Evolutionary conservation across 2,113 vertebrate species (phyloP).

Genomic region (Carassius gibelio): DNA sequence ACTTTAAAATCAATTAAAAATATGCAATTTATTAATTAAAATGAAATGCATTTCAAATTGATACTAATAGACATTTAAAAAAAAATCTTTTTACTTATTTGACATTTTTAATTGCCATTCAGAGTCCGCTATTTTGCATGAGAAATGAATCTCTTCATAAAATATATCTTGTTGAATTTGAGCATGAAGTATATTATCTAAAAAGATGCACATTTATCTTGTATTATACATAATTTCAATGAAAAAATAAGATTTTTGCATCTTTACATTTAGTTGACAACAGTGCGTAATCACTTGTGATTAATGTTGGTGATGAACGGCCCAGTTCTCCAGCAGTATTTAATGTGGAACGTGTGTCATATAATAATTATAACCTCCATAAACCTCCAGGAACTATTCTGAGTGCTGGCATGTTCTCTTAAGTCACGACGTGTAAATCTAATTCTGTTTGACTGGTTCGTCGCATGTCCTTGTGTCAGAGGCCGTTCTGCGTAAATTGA

Average conservation of each 20-base stretch:
- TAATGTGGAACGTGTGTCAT: neutral
- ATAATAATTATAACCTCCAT: conserved; percentile 8
- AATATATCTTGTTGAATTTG: too few relatives aligned
- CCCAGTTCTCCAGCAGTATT: neutral
- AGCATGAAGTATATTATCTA: neutral
- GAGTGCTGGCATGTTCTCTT: conserved; percentile 7
- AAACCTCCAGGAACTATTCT: neutral
- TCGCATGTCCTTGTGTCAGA: conserved; percentile 1
- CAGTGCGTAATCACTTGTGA: neutral
- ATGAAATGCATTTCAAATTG: too few relatives aligned
- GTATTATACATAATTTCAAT: neutral
- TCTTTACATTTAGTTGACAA: neutral
- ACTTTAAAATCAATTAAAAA: too few relatives aligned
- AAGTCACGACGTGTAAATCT: conserved; percentile 19
- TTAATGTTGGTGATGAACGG: neutral
- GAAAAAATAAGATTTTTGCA: neutral
- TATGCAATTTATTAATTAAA: neutral
- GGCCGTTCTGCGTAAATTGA: conserved; percentile 18
- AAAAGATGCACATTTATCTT: neutral
- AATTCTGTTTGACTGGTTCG: conserved; percentile 34
- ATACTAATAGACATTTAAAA: neutral
- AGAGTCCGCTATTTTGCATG: neutral
- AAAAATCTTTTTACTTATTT: neutral
- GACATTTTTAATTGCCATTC: neutral
- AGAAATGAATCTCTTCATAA: neutral